phyloP scores from a whole-genome alignment of 92 coral and sea anemone genomes.

The Epizoanthus rinbou region DNA sequence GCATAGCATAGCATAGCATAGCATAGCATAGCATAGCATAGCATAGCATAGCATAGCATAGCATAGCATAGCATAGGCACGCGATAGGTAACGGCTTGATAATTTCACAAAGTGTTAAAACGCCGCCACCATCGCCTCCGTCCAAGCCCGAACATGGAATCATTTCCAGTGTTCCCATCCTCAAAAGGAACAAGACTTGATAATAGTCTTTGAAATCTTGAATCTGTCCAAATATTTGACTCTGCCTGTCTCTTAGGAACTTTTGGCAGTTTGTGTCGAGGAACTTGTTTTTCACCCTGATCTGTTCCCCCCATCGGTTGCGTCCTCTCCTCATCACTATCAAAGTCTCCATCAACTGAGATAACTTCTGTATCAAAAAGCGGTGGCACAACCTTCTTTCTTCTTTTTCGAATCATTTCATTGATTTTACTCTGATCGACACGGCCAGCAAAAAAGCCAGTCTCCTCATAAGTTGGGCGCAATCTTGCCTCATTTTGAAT shows the following conservation, averaged over 20 bases:
- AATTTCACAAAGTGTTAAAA: neutral
- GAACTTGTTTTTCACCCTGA: neutral
- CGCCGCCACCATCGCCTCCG: slow-evolving; percentile 27
- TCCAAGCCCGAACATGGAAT: neutral
- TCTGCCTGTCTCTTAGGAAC: slow-evolving; percentile 24
- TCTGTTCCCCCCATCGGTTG: neutral
- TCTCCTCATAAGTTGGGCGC: slow-evolving; percentile 29
- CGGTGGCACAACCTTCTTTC: neutral
- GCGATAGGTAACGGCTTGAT: neutral
- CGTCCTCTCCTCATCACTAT: neutral
- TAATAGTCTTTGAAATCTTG: slow-evolving; percentile 63
- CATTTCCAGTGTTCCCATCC: neutral
- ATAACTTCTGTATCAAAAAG: neutral
- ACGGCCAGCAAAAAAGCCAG: slow-evolving; percentile 6
- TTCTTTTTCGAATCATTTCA: neutral
- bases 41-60: too few species aligned
- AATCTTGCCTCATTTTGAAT: slow-evolving; percentile 55
- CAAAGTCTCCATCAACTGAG: neutral
- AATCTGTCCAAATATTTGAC: slow-evolving; percentile 37
- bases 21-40: too few species aligned
- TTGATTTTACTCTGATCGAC: neutral
- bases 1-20: too few species aligned
- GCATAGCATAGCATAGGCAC: too few species aligned
- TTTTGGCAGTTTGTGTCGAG: slow-evolving; percentile 41
- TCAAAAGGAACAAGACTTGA: slow-evolving; percentile 58